These are phyloP conservation scores for Sitobion miscanthi DNA, from an alignment of 1,140 invertebrate genomes.

Conservation along the genomic window DNA sequence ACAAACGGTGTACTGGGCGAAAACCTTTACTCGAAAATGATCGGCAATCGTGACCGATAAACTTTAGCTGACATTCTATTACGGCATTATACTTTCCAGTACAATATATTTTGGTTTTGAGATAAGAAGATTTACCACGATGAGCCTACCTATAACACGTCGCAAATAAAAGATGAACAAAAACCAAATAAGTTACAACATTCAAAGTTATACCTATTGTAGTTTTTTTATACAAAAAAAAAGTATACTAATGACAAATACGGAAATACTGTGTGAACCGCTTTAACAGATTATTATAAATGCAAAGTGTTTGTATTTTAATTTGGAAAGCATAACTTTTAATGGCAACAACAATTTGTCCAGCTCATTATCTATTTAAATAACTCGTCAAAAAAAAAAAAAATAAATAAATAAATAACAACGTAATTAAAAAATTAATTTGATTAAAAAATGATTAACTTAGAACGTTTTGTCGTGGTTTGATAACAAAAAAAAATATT, in stretches of 20 bases:
- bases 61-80: background rate
- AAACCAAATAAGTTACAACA: too few relatives aligned
- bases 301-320: background rate
- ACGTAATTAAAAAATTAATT: background rate
- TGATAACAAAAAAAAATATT: background rate
- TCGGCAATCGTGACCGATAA: background rate
- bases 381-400: background rate
- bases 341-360: background rate
- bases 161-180: too few relatives aligned
- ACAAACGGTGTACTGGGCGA: background rate
- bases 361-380: background rate
- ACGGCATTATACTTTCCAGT: background rate
- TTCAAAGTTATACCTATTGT: background rate
- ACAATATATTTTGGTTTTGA: background rate
- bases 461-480: background rate
- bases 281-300: background rate
- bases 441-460: constrained; percentile 14
- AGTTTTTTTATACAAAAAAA: background rate
- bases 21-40: background rate
- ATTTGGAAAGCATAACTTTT: background rate
- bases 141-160: too few relatives aligned
- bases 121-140: background rate
- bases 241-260: background rate
- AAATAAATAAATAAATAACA: background rate
- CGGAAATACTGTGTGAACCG: background rate